Base-by-base conservation (phyloP, 2,113 vertebrate genomes). In the Ursus arctos region DNA sequence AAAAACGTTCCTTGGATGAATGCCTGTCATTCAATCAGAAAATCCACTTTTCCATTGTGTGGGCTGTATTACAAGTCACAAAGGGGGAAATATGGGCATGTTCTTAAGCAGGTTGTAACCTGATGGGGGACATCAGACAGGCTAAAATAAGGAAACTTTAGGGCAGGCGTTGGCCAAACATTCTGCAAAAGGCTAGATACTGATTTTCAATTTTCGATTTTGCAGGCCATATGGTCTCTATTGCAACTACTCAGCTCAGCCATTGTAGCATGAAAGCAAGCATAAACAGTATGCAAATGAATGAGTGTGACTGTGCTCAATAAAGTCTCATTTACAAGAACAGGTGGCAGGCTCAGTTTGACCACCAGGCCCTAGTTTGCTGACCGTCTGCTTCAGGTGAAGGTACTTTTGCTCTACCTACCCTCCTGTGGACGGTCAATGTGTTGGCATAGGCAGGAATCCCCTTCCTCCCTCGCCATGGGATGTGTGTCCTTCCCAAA, bases 1-100 rank as follows among this genome's bases (percentile, higher is more conserved):
- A 77, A 93, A 91, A 96, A 69, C 91, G 49, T 79, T 95, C 96
- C 61, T 90, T 98, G 88, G 84, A 95, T 94, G 67, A 96, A 88
- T 94, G 91, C 80, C 74, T 95, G 51, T 88, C 71, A 81, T 93
- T 98, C 36, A 88, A 81, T 91, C 76, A 97, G 63, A 96, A 92
- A 96, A 57, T 36, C 26, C 63, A 24, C 24, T 33, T 83, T 82
- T 93, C 74, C 10, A 87, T 59, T 77, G 49, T 63, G 43, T 47
- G 57, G 71, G 49, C 13, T 65, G 10, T 80, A 72, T 95, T 95
- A 79, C 1, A 71, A 88, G n/a, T 87, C 74, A 24, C 47, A 88
- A 8, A 55, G 0, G 19, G 16, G 26, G 36, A 93, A 88, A 94
- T 51, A 87, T 6, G 19, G 22, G 28, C 3, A 18, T 6, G 1